Base-by-base conservation (phyloP, 2,888 invertebrate genomes). In the Tipula lateralis region DNA sequence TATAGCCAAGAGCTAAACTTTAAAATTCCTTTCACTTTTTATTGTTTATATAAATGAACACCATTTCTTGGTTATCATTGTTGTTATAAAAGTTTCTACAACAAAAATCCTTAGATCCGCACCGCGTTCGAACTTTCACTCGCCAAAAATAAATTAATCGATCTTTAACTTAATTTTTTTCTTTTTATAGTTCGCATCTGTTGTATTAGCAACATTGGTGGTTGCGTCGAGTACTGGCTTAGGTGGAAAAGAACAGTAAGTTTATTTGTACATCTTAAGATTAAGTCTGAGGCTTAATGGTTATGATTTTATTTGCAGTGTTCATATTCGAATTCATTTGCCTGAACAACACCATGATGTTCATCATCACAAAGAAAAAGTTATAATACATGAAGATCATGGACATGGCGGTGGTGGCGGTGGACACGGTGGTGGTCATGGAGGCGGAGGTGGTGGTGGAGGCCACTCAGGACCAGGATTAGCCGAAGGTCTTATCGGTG, bases 391-490 rank as follows among this genome's bases (percentile, higher is more conserved):
- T 29, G 44, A 84, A 29, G 44, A 84, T 0, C 92, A 92, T 84
- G 87, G 86, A 1, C 92, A 91, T 0, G 88, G 92, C 0, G 92
- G 92, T 87, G 91, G 92, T 0, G 89, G 90, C 19, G 90, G 90
- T 85, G 89, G 88, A 0, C 88, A 91, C n/a, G 84, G 84, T 44
- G 84, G 84, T n/a, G 84, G 84, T 4, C 16, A 19, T 44, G 84
- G 84, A 13, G 39, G 24, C n/a, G 83, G 83, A n/a, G 34, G 36
- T 83, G 83, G 83, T 3, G 19, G 19, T 83, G 83, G 83, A 2
- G 83, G 83, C 6, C 32, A 34, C 2, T 83, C 34, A 7, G 83
- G 83, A 19, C 32, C 32, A 16, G 83, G 34, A 34, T 34, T 34
- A 19, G 83, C 32, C 1, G 83, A 34, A 36, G 83, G 83, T 12